Evolutionary conservation across 1,140 invertebrate genomes (phyloP).

Genomic region (Drosophila orena): DNA sequence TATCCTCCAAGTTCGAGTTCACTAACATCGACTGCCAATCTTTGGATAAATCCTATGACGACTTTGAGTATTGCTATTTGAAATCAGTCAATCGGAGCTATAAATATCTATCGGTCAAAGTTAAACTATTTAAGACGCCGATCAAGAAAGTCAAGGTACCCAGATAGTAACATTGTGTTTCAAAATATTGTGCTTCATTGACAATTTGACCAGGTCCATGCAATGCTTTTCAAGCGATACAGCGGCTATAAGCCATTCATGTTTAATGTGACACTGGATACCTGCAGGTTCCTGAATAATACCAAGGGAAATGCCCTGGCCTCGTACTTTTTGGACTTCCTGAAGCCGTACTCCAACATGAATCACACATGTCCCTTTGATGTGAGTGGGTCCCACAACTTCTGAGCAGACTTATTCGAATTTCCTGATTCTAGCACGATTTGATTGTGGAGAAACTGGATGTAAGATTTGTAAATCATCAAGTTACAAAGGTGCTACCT

Average conservation of each 20-base stretch:
- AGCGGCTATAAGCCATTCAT: background rate
- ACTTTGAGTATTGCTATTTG: constrained; percentile 9
- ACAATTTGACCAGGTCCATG: background rate
- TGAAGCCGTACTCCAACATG: background rate
- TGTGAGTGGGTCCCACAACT: background rate
- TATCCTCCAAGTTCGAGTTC: background rate
- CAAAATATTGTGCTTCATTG: background rate
- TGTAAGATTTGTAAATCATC: background rate
- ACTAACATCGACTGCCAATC: background rate
- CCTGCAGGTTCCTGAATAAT: background rate
- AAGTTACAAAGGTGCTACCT: background rate
- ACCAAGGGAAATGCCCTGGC: background rate
- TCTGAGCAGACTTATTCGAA: background rate
- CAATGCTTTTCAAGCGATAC: background rate
- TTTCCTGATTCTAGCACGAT: background rate
- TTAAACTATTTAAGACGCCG: constrained; percentile 13
- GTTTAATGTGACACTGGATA: background rate
- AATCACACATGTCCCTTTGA: background rate
- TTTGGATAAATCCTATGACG: background rate
- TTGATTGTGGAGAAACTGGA: background rate
- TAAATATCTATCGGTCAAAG: constrained; percentile 3
- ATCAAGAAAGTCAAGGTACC: background rate
- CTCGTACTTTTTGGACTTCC: background rate
- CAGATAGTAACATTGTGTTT: background rate
- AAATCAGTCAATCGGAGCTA: background rate